Percentiles rank a stretch among this genome's conserved stretches.
phyloP scores from a whole-genome alignment of 2,888 invertebrate species.

The Drosophila setosimentum region DNA sequence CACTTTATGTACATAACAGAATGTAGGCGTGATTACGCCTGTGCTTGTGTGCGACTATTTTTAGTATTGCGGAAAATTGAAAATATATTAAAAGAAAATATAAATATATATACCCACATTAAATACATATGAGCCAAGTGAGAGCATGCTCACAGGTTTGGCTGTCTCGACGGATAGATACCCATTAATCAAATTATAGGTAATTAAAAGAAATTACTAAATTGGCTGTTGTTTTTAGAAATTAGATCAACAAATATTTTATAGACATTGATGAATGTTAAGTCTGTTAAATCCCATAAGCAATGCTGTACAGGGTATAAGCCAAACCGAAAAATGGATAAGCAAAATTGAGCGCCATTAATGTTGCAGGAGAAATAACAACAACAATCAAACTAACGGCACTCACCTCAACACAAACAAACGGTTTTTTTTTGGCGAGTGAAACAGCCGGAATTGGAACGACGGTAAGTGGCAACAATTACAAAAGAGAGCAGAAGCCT shows the following conservation, averaged over 20 bases:
- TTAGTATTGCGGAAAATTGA: constrained; percentile 57
- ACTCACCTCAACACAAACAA: constrained; percentile 26
- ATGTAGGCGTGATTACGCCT: constrained; percentile 16
- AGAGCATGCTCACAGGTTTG: background rate
- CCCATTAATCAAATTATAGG: background rate
- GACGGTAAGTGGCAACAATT: constrained; percentile 65
- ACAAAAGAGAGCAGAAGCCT: constrained; percentile 38
- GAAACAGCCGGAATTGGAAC: constrained; percentile 56
- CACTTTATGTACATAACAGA: constrained; percentile 45
- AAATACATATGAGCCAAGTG: background rate
- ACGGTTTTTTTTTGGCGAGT: constrained; percentile 15
- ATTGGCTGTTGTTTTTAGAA: background rate
- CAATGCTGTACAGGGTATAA: constrained; percentile 9
- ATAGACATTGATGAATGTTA: background rate
- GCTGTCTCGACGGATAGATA: background rate
- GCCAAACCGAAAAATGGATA: constrained; percentile 4
- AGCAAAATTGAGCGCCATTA: constrained; percentile 28
- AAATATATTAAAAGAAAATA: constrained; percentile 58
- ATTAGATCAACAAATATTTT: background rate
- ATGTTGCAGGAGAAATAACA: constrained; percentile 45
- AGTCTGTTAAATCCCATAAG: background rate
- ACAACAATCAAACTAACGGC: constrained; percentile 29
- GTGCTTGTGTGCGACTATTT: constrained; percentile 38
- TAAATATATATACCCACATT: constrained; percentile 16
- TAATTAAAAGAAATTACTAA: background rate